Conservation (phyloP, 2,797 vertebrate genomes). For the Hephaestus fuliginosus region DNA sequence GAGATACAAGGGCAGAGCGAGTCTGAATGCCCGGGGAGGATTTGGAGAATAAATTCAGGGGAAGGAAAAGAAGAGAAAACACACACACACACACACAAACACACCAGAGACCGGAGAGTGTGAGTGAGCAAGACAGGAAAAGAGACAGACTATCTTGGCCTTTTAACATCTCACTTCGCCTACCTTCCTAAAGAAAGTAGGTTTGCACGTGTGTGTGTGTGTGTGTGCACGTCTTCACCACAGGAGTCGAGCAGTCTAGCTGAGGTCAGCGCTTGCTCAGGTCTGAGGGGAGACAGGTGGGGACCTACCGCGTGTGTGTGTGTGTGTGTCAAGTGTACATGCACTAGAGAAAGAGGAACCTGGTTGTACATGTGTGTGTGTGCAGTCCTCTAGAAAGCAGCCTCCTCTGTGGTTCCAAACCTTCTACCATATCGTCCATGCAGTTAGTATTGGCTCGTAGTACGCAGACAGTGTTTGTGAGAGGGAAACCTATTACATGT, state of each 20-base stretch:
- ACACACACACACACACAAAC: background rate
- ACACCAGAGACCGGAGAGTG: slow-evolving; percentile 18
- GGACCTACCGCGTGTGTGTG: slow-evolving; percentile 22
- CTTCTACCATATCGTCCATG: background rate
- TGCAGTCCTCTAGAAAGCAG: background rate
- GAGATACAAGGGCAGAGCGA: background rate
- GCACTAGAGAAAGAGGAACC: background rate
- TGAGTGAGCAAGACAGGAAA: slow-evolving; percentile 29
- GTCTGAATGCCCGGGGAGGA: background rate
- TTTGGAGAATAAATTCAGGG: background rate
- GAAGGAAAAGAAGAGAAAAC: slow-evolving; percentile 28
- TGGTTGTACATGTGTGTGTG: background rate
- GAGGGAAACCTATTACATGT: background rate
- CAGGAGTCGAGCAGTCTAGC: slow-evolving; percentile 63
- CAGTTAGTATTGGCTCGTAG: background rate
- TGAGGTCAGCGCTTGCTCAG: slow-evolving; percentile 72
- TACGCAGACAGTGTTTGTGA: background rate
- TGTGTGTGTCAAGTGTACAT: background rate
- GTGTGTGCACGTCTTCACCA: slow-evolving; percentile 37
- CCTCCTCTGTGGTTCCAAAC: background rate
- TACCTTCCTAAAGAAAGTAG: background rate
- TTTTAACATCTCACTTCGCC: slow-evolving; percentile 49
- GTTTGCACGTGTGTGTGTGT: slow-evolving; percentile 6
- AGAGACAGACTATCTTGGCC: slow-evolving; percentile 36
- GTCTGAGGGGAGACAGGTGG: slow-evolving; percentile 59